Evolutionary conservation across 2,113 vertebrate genomes (phyloP).

Genomic region (Lipotes vexillifer): DNA sequence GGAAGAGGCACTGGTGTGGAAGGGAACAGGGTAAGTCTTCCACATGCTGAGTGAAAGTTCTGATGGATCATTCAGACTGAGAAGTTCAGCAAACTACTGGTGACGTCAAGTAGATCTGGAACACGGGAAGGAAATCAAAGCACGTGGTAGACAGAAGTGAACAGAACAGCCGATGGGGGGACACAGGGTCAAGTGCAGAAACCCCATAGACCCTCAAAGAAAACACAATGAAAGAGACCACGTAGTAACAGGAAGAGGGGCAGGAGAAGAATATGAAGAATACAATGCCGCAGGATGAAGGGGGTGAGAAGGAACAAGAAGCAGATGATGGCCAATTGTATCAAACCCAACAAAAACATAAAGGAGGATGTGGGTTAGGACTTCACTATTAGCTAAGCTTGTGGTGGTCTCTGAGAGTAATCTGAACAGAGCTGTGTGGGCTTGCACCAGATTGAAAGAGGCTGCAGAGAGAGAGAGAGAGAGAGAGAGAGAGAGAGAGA

Average conservation of each 20-base stretch:
- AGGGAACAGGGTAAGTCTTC: not conserved
- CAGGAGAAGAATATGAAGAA: not conserved
- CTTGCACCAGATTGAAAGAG: conserved; percentile 10
- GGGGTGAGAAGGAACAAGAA: not conserved
- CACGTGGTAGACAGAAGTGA: not conserved
- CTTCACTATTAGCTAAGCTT: not conserved
- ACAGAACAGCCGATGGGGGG: not conserved
- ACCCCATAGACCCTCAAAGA: not conserved
- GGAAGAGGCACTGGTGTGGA: not conserved
- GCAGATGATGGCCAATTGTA: not conserved
- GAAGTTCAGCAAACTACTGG: not conserved
- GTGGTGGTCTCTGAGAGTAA: not conserved
- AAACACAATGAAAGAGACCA: not conserved
- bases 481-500: not conserved
- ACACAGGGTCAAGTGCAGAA: not conserved
- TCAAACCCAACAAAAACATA: not conserved
- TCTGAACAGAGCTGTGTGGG: conserved; percentile 27
- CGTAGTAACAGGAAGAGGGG: not conserved
- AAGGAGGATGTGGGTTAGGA: not conserved
- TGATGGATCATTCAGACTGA: not conserved
- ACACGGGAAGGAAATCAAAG: not conserved
- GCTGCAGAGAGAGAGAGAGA: not conserved
- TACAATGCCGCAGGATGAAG: not conserved
- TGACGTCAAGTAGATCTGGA: not conserved
- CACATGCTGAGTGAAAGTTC: not conserved